Percentiles rank a stretch among this genome's conserved stretches.
These are phyloP conservation scores for Phorcus lineatus DNA, from an alignment of 2,888 invertebrate genomes.

Conservation along the genomic window DNA sequence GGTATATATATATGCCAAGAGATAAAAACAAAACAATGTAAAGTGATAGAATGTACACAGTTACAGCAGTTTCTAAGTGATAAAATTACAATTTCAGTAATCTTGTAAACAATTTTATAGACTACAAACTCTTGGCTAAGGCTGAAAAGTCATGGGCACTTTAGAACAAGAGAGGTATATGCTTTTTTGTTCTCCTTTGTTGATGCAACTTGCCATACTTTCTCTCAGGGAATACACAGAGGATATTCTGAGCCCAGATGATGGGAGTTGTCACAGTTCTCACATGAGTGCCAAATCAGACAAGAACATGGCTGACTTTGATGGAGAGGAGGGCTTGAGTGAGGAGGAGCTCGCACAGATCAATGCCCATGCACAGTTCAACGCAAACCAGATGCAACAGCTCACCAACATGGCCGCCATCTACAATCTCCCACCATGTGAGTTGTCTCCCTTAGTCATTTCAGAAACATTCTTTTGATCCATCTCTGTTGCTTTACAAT, in stretches of 20 bases:
- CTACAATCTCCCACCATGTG: slow-evolving; percentile 62
- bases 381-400: slow-evolving; percentile 69
- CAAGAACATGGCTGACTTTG: slow-evolving; percentile 95
- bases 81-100: too few species aligned
- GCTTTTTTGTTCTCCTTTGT: too few species aligned
- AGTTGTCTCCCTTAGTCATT: neutral
- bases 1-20: too few species aligned
- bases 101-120: neutral
- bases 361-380: slow-evolving; percentile 64
- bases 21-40: too few species aligned
- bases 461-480: neutral
- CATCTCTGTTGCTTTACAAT: neutral
- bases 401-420: slow-evolving; percentile 74
- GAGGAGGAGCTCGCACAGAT: slow-evolving; percentile 73
- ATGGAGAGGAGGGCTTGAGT: slow-evolving; percentile 80
- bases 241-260: slow-evolving; percentile 76
- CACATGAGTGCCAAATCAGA: slow-evolving; percentile 94
- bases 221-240: slow-evolving; percentile 29
- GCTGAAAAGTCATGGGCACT: too few species aligned
- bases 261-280: slow-evolving; percentile 90
- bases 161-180: too few species aligned
- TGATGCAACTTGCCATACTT: neutral
- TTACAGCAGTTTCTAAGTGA: too few species aligned
- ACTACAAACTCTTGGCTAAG: too few species aligned
- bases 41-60: too few species aligned